Evolutionary conservation across 2,797 vertebrate genomes (phyloP), one percentile per base, ranked within the genome.

Genomic region (Paguma larvata): DNA sequence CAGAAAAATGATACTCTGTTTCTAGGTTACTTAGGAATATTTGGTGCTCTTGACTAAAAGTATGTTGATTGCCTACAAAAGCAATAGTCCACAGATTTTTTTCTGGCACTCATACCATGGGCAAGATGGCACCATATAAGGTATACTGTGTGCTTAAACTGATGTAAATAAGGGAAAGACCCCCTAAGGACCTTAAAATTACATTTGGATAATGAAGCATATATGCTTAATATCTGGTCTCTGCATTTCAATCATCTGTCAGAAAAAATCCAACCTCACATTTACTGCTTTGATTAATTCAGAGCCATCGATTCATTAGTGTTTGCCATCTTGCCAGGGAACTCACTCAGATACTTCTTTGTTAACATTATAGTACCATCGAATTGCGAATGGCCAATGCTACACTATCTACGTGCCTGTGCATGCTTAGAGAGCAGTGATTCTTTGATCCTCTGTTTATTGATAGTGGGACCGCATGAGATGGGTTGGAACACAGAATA

Each of bases 1-100:
- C n/a, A 95, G 82, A 85, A 95, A 94, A 93, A 53, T 91, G 63
- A 68, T 67, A 96, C 70, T 85, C 90, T 70, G 68, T 97, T 85
- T 32, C 9, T 25, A 84, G 79, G 75, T 93, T 85, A 82, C n/a
- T 92, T 78, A 92, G 73, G 94, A 68, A 38, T 91, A 78, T 67
- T 59, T 88, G 68, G 59, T 91, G 23, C 8, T 80, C 41, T 93
- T 72, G 3, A 91, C 59, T 75, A 48, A 89, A 91, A 94, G 46
- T 48, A 80, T 93, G 95, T 96, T 95, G 46, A 94, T 77, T 96
- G 48, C 78, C 80, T 63, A 88, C 16, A 21, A 94, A 70, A 80
- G 14, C 9, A 85, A 38, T 32, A 89, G 34, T 78, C 63, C 84
- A n/a, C 38, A 91, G 18, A 62, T 85, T 80, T 70, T 70, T 92